Percentiles rank a stretch among this genome's conserved stretches.
Conservation (phyloP, 2,797 vertebrate genomes). For the Dallia pectoralis region DNA sequence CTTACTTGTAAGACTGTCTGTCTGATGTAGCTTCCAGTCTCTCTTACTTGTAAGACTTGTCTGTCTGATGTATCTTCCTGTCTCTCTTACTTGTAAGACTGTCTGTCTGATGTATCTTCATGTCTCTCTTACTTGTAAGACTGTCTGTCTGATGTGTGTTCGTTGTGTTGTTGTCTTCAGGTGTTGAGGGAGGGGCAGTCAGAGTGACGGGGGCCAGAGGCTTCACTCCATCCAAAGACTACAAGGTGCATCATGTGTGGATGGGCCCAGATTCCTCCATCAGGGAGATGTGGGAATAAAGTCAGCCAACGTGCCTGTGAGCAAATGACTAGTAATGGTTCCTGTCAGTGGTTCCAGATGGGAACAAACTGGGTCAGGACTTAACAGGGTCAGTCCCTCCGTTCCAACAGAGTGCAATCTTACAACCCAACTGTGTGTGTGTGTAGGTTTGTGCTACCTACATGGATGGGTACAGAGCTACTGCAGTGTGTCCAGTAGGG, state of each 20-base stretch:
- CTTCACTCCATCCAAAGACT: slow-evolving; percentile 70
- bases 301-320: too few relatives aligned
- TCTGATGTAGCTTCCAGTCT: background rate
- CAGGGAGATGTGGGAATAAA: too few relatives aligned
- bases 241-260: slow-evolving; percentile 69
- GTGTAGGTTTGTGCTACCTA: slow-evolving; percentile 83
- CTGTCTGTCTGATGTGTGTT: slow-evolving; percentile 16
- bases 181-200: slow-evolving; percentile 76
- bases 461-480: slow-evolving; percentile 83
- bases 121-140: too few relatives aligned
- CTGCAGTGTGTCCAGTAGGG: slow-evolving; percentile 80
- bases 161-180: slow-evolving; percentile 47
- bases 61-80: slow-evolving; percentile 1
- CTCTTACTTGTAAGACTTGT: background rate
- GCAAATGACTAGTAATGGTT: too few relatives aligned
- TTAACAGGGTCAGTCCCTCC: too few relatives aligned
- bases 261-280: too few relatives aligned
- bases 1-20: too few relatives aligned
- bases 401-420: too few relatives aligned
- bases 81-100: too few relatives aligned
- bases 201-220: slow-evolving; percentile 77
- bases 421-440: too few relatives aligned
- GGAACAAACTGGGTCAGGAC: too few relatives aligned
- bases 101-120: slow-evolving; percentile 39
- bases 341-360: too few relatives aligned